Evolutionary conservation across 1,140 invertebrate species (phyloP).

Genomic region (Phenacoccus solenopsis): DNA sequence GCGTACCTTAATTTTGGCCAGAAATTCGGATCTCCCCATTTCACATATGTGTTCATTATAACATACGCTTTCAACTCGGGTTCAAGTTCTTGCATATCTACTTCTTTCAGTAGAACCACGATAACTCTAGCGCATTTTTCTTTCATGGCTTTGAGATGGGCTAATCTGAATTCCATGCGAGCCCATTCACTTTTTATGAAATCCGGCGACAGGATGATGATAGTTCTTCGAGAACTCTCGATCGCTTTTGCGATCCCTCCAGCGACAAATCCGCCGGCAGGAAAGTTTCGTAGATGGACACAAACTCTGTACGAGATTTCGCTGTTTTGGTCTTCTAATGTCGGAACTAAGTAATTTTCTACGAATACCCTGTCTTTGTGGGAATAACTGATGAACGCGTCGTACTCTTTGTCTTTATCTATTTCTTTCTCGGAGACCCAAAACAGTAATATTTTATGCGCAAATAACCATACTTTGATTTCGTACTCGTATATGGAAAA

Average conservation of each 20-base stretch:
- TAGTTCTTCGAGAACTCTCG: constrained; percentile 59
- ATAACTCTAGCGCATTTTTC: constrained; percentile 60
- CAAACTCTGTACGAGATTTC: constrained; percentile 50
- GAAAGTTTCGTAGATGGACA: constrained; percentile 69
- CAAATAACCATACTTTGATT: constrained; percentile 57
- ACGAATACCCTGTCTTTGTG: constrained; percentile 68
- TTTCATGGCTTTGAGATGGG: constrained; percentile 60
- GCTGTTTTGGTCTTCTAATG: constrained; percentile 43
- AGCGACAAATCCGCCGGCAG: constrained; percentile 60
- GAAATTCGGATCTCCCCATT: constrained; percentile 75
- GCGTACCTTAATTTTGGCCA: constrained; percentile 65
- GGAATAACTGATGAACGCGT: constrained; percentile 79
- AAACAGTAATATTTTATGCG: constrained; percentile 43
- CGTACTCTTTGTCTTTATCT: constrained; percentile 64
- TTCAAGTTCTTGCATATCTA: constrained; percentile 51
- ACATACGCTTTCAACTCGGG: constrained; percentile 63
- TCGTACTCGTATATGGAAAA: constrained; percentile 34
- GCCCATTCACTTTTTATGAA: constrained; percentile 78
- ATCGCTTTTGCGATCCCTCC: constrained; percentile 69
- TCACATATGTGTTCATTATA: constrained; percentile 72
- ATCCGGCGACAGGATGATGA: constrained; percentile 66
- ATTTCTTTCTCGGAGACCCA: constrained; percentile 57
- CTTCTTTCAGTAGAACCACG: constrained; percentile 62
- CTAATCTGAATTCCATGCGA: constrained; percentile 66
- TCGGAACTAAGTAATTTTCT: constrained; percentile 46